A percentile compares a stretch with the other conserved stretches of the same genome.
Conservation (phyloP, 2,113 vertebrate genomes). For the Neotragus moschatus region DNA sequence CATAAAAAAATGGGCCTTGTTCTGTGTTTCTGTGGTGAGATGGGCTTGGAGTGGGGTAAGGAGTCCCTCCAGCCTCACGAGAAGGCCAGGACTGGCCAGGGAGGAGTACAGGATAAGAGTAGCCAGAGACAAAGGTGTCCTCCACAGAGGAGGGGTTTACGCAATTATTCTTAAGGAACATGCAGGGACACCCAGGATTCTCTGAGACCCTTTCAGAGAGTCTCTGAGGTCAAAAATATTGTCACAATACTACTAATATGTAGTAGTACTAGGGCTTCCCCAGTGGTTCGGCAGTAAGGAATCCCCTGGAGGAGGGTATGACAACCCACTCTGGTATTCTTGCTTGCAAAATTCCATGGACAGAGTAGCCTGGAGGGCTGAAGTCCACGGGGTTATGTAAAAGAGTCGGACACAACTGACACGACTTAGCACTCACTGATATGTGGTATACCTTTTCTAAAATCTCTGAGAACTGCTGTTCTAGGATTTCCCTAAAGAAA, state of each 20-base stretch:
- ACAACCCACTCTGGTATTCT: background rate
- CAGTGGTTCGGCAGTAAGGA: background rate
- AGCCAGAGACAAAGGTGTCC: background rate
- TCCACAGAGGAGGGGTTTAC: background rate
- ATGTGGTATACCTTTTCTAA: background rate
- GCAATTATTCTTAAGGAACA: background rate
- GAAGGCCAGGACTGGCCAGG: background rate
- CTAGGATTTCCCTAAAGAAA: background rate
- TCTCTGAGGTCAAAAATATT: background rate
- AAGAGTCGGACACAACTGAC: background rate
- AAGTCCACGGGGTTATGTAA: background rate
- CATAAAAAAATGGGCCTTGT: background rate
- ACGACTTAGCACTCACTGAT: accelerated
- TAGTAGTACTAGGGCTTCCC: background rate
- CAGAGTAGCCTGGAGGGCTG: background rate
- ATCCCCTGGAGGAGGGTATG: background rate
- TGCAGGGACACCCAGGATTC: background rate
- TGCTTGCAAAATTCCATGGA: background rate
- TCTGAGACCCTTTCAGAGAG: background rate
- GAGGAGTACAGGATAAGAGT: background rate
- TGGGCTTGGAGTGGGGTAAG: background rate
- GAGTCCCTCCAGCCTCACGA: background rate
- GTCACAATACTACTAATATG: background rate
- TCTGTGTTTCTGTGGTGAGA: background rate
- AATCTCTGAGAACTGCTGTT: background rate